These are phyloP conservation scores for Penaeus japonicus DNA, from an alignment of 1,140 invertebrate species.

Conservation along the genomic window DNA sequence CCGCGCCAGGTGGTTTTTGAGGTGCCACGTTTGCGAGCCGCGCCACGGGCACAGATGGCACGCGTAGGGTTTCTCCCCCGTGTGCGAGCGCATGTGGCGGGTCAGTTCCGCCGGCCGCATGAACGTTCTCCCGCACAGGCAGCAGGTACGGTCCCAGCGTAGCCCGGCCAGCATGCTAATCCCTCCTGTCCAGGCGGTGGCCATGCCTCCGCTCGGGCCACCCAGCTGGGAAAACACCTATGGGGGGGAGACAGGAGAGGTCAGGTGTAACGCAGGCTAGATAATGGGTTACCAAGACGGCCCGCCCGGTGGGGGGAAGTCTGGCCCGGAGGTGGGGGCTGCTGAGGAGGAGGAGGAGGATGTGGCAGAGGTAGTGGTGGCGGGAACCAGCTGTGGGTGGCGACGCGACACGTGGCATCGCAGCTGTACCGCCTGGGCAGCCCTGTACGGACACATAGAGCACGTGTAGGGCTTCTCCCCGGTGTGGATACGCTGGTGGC, in stretches of 20 bases:
- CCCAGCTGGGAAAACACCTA: slow-evolving; percentile 49
- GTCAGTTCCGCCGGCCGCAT: slow-evolving; percentile 50
- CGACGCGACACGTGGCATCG: slow-evolving; percentile 35
- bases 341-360: neutral
- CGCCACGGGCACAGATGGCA: slow-evolving; percentile 96
- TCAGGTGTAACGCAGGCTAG: slow-evolving; percentile 35
- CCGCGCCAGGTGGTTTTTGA: slow-evolving; percentile 73
- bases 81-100: slow-evolving; percentile 46
- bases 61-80: slow-evolving; percentile 85
- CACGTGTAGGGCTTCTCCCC: slow-evolving; percentile 46
- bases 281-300: slow-evolving; percentile 34
- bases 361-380: neutral
- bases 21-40: slow-evolving; percentile 98
- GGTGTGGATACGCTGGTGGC: slow-evolving; percentile 39
- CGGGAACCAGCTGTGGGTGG: slow-evolving; percentile 29
- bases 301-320: neutral
- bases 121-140: slow-evolving; percentile 36
- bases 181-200: slow-evolving; percentile 17
- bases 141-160: slow-evolving; percentile 48
- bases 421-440: slow-evolving; percentile 42
- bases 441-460: slow-evolving; percentile 36
- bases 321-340: neutral
- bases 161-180: neutral
- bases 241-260: slow-evolving; percentile 34
- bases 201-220: slow-evolving; percentile 18